Evolutionary conservation across 2,113 vertebrate species (phyloP).

Genomic region (Solenodon paradoxus): DNA sequence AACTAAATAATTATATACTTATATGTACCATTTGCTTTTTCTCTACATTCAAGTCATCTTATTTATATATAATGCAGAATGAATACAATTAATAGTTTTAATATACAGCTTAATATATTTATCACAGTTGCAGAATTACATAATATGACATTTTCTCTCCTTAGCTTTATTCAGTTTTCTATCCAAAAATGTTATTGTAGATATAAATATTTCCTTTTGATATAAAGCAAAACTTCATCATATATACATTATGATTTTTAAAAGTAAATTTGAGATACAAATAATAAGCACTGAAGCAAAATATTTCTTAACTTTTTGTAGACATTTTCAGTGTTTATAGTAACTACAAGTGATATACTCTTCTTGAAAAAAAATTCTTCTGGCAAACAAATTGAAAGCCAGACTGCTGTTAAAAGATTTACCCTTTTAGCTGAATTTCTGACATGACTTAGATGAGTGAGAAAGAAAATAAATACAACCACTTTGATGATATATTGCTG

Average conservation of each 20-base stretch:
- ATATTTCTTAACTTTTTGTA: background rate
- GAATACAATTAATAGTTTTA: background rate
- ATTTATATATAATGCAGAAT: background rate
- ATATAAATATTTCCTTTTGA: background rate
- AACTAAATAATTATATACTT: background rate
- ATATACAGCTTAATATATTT: background rate
- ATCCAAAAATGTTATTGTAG: background rate
- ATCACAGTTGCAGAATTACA: background rate
- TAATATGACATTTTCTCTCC: background rate
- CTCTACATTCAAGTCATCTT: background rate
- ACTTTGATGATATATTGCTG: slow-evolving; percentile 50
- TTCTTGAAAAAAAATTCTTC: background rate
- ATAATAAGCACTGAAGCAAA: slow-evolving; percentile 5
- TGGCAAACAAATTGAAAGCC: slow-evolving; percentile 18
- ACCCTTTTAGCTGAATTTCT: background rate
- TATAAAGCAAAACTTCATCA: background rate
- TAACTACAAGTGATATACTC: background rate
- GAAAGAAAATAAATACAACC: slow-evolving; percentile 31
- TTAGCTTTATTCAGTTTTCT: background rate
- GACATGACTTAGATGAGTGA: slow-evolving; percentile 47
- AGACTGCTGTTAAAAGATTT: background rate
- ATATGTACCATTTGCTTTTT: background rate
- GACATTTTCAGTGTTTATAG: background rate
- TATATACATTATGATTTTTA: background rate
- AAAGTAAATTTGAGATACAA: background rate